A percentile compares a stretch with the other conserved stretches of the same genome.
phyloP scores from a whole-genome alignment of 2,888 invertebrate genomes.

The Drosophila diplacantha region DNA sequence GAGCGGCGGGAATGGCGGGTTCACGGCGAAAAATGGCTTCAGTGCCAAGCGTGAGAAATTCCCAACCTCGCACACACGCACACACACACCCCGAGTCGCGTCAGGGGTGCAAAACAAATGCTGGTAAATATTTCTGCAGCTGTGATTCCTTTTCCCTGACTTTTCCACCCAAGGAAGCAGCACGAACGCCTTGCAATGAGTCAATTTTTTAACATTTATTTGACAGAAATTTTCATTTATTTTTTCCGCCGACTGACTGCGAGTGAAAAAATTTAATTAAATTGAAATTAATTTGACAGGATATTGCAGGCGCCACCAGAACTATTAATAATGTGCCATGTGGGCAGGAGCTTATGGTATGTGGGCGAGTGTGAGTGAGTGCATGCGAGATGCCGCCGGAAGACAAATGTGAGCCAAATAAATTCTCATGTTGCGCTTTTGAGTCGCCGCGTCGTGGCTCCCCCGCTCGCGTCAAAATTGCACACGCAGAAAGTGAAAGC shows the following conservation, averaged over 20 bases:
- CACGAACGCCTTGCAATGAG: slow-evolving; percentile 61
- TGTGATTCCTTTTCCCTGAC: slow-evolving; percentile 56
- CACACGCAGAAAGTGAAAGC: slow-evolving; percentile 38
- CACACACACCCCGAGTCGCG: slow-evolving; percentile 9
- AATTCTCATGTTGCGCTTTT: slow-evolving; percentile 70
- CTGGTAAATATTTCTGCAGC: slow-evolving; percentile 69
- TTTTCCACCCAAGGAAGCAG: slow-evolving; percentile 14
- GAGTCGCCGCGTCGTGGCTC: slow-evolving; percentile 33
- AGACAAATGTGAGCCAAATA: slow-evolving; percentile 70
- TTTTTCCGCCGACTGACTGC: slow-evolving; percentile 31
- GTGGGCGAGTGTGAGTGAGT: slow-evolving; percentile 28
- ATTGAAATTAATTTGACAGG: slow-evolving; percentile 74
- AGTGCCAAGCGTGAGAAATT: slow-evolving; percentile 67
- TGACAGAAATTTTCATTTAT: slow-evolving; percentile 71
- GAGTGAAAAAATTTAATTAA: slow-evolving; percentile 64
- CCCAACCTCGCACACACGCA: slow-evolving; percentile 23
- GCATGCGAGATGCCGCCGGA: slow-evolving; percentile 43
- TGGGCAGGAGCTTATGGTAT: slow-evolving; percentile 18
- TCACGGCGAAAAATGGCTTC: slow-evolving; percentile 64
- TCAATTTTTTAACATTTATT: slow-evolving; percentile 74
- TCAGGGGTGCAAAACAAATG: slow-evolving; percentile 61
- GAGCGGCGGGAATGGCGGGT: slow-evolving; percentile 7
- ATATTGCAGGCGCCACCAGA: slow-evolving; percentile 59
- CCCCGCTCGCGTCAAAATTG: slow-evolving; percentile 56
- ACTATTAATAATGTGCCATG: slow-evolving; percentile 67